phyloP scores from a whole-genome alignment of 2,113 vertebrate genomes.

The Onychostoma macrolepis region DNA sequence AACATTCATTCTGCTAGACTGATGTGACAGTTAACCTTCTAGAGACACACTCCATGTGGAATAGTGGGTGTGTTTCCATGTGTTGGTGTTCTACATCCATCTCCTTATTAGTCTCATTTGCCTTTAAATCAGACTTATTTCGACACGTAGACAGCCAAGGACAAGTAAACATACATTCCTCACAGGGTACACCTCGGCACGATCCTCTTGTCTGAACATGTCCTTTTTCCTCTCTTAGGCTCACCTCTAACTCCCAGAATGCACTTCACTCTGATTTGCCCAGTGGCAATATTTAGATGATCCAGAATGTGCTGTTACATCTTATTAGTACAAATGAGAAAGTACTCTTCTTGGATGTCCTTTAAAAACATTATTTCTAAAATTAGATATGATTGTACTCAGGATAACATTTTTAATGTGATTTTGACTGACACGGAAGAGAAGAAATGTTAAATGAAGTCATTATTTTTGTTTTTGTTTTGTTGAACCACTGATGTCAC shows the following conservation, averaged over 20 bases:
- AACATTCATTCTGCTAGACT: slow-evolving; percentile 44
- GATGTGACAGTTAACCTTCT: slow-evolving; percentile 46
- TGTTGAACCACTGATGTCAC: too few relatives aligned
- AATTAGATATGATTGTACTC: background rate
- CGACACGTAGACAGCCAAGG: background rate
- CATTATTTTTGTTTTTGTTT: too few relatives aligned
- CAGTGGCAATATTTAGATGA: background rate
- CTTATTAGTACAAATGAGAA: background rate
- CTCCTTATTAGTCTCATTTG: slow-evolving; percentile 11
- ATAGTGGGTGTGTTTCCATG: background rate
- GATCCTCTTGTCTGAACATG: slow-evolving; percentile 33
- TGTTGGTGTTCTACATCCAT: background rate
- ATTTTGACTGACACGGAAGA: too few relatives aligned
- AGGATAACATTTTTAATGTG: background rate
- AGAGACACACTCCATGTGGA: slow-evolving; percentile 6
- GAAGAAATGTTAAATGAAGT: too few relatives aligned
- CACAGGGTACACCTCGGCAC: slow-evolving; percentile 10
- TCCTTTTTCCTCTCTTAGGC: slow-evolving; percentile 15
- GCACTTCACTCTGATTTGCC: slow-evolving; percentile 22
- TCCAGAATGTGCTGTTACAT: slow-evolving; percentile 13
- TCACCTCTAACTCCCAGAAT: slow-evolving; percentile 20
- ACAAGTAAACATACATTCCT: slow-evolving; percentile 20
- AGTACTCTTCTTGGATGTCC: slow-evolving; percentile 1
- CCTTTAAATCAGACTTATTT: slow-evolving; percentile 4
- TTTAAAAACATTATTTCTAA: background rate